Base-by-base conservation (phyloP, 2,113 vertebrate species). In the Pollachius pollachius region DNA sequence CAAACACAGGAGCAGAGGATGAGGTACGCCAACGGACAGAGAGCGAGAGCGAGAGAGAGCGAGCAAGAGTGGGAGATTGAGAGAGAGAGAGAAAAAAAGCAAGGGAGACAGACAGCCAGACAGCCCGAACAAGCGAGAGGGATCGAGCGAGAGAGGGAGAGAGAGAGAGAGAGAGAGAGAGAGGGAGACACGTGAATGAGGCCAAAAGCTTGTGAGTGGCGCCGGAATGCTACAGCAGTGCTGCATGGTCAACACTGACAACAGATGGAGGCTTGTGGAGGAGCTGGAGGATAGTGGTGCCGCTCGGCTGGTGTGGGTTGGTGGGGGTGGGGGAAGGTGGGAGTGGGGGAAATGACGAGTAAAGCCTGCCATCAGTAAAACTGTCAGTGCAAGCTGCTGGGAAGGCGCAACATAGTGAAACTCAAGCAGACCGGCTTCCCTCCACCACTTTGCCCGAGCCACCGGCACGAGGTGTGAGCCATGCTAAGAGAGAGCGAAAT, bases 251-350 rank as follows among this genome's bases (percentile, higher is more conserved):
- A 76, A 65, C 70, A 80, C 76, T 70, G 72, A 79, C 63, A 71
- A 67, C 77, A 85, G 84, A 85, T 80, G 80, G 78, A 60, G 60
- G 54, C 74, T 70, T 52, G 67, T 19, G 69, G 68, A 77, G 70
- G 41, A 48, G 76, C 70, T 76, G 71, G 15, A 15, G 52, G 18
- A 12, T 2, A 13, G 8, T 48, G 41, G 41, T 48, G 41, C 8
- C 41, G 41, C 30, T 5, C 30, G 30, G 30, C 30, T 34, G 6
- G 27, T 4, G 34, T 37, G 34, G 34, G 76, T 70, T 34, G 6
- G 15, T 18, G 52, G 18, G 12, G 6, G 16, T 5, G 16, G 15
- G 52, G 52, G 68, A 80, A 67, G 76, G 71, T 74, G 72, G 13
- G 11, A 34, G 30, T 9, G 5, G 16, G 4, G 16, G n/a, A 52